Evolutionary conservation across 2,113 vertebrate species (phyloP).

Genomic region (Colaptes auratus): DNA sequence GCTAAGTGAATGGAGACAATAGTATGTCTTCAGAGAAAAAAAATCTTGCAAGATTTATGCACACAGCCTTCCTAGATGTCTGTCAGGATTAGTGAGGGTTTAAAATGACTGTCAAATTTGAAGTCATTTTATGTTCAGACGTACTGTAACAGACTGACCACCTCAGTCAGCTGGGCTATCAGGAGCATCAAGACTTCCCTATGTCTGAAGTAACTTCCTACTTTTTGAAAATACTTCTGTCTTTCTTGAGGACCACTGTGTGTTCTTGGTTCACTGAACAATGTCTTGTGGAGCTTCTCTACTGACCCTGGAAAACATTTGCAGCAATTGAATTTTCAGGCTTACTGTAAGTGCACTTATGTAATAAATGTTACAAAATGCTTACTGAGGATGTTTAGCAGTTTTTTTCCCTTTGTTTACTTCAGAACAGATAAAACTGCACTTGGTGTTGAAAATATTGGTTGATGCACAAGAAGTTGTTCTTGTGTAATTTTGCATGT

Average conservation of each 20-base stretch:
- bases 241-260: neutral
- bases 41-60: neutral
- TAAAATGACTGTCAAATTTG: neutral
- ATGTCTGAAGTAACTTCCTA: neutral
- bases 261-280: neutral
- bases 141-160: neutral
- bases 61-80: neutral
- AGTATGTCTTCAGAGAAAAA: neutral
- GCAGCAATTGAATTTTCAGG: neutral
- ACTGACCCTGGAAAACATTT: neutral
- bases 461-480: neutral
- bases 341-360: neutral
- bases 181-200: neutral
- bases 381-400: neutral
- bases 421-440: neutral
- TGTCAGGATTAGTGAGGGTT: neutral
- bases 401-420: neutral
- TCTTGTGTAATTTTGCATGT: neutral
- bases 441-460: neutral
- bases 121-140: neutral
- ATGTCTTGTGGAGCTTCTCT: neutral
- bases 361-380: neutral
- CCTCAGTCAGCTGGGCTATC: neutral
- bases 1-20: neutral
- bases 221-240: neutral